phyloP scores from a whole-genome alignment of 1,140 invertebrate species.

The Pantala flavescens region DNA sequence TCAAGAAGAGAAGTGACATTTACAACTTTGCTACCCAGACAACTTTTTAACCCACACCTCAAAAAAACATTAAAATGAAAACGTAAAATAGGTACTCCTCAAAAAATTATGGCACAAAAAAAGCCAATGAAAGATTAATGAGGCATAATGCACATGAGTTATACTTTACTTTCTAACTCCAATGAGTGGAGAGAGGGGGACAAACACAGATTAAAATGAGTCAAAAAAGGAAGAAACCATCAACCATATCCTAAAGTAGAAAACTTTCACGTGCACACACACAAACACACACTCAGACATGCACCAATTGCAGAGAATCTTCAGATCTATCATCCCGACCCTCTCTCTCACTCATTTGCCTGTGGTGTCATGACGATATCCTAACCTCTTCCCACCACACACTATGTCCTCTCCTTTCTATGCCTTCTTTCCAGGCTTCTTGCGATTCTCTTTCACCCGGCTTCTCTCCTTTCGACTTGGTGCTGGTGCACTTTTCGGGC shows the following conservation, averaged over 20 bases:
- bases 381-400: background rate
- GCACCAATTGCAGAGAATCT: background rate
- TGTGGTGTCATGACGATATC: background rate
- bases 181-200: background rate
- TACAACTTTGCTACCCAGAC: background rate
- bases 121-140: background rate
- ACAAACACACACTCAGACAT: background rate
- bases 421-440: background rate
- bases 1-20: background rate
- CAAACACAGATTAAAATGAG: background rate
- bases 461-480: background rate
- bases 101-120: background rate
- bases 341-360: background rate
- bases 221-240: conserved; percentile 3
- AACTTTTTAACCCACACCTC: background rate
- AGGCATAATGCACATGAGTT: background rate
- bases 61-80: conserved; percentile 2
- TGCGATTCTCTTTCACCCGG: background rate
- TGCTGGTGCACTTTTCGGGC: background rate
- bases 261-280: background rate
- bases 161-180: background rate
- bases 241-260: conserved; percentile 2
- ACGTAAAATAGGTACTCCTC: background rate
- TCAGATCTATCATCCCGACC: background rate
- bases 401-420: background rate